Conservation (phyloP, 2,113 vertebrate genomes). For the Apteryx mantelli region DNA sequence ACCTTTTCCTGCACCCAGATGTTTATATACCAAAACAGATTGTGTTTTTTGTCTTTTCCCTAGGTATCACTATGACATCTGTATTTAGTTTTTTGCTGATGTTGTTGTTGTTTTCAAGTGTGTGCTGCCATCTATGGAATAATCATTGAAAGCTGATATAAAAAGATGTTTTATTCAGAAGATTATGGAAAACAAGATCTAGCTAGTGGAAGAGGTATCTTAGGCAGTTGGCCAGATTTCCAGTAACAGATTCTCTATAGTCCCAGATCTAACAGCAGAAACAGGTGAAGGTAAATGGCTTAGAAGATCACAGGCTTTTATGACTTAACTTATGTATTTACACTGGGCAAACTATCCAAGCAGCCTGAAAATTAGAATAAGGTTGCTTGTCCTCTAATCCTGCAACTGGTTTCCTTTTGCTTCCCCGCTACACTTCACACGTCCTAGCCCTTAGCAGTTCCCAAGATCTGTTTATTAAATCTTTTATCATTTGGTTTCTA, state of each 20-base stretch:
- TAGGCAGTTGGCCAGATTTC: background rate
- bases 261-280: background rate
- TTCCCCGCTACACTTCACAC: background rate
- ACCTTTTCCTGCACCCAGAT: background rate
- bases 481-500: background rate
- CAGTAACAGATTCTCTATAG: background rate
- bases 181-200: background rate
- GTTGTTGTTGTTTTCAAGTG: background rate
- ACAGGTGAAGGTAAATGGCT: background rate
- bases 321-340: background rate
- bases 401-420: background rate
- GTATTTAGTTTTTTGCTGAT: background rate
- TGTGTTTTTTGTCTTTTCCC: slow-evolving; percentile 8
- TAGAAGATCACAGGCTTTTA: background rate
- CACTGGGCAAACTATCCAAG: background rate
- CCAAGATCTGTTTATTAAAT: background rate
- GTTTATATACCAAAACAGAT: background rate
- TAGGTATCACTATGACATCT: background rate
- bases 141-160: background rate
- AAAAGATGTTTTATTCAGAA: background rate
- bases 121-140: slow-evolving; percentile 54
- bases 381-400: background rate
- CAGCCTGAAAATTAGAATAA: background rate
- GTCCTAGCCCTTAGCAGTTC: background rate
- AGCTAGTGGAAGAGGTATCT: background rate